Evolutionary conservation across 2,888 invertebrate species (phyloP), one percentile per base, ranked within the genome.

Genomic region (Microctonus brassicae): DNA sequence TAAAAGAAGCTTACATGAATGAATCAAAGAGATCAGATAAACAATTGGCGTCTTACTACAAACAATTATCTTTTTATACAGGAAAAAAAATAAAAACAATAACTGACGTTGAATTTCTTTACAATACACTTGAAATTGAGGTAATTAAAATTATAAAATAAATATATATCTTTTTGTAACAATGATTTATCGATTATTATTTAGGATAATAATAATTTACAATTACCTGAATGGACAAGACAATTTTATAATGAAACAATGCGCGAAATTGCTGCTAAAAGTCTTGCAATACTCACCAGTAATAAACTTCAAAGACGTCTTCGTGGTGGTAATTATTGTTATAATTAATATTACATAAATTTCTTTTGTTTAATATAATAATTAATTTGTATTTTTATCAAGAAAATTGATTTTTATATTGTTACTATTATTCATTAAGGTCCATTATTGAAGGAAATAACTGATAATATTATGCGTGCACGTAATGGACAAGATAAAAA

Each of bases 151-250:
- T 39, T 57, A n/a, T n/a, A 39, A 22, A 6, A 22, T 53, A 7
- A 22, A 60, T 61, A 55, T 47, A 10, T 34, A 47, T 65, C 29
- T 17, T 33, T 26, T n/a, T n/a, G n/a, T n/a, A n/a, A n/a, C n/a
- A n/a, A 17, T n/a, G 26, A 39, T 61, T 39, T 39, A 29, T 22
- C 29, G 24, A 76, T 65, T 76, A 26, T 39, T 69, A n/a, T 22
- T 13, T 74, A 89, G 88, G 88, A 90, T 65, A 87, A 90, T 64
- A 91, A 94, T 73, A 93, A 92, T 10, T 88, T 95, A 39, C 89
- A 90, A 58, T 86, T 96, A n/a, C 95, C 95, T 0, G 89, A 90
- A 55, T 95, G 95, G 95, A 92, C 94, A 0, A 90, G 90, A 75
- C 90, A 90, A 72, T 91, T 93, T 47, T 93, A 93, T 78, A 93